These are phyloP conservation scores for Phrynocephalus guinanensis DNA, from an alignment of 2,797 vertebrate species.

Conservation along the genomic window DNA sequence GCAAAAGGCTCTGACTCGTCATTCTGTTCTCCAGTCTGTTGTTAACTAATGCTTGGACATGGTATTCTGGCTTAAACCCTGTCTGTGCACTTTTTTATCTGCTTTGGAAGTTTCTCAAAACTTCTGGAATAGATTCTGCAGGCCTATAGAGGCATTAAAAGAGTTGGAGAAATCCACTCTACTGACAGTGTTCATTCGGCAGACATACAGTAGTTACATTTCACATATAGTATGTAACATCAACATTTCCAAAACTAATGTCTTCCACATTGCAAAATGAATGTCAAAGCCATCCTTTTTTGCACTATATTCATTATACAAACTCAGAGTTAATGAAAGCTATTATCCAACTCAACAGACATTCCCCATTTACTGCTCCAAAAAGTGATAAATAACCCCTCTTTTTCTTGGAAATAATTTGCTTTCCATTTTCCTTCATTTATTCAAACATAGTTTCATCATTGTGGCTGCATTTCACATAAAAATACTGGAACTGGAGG, in stretches of 20 bases:
- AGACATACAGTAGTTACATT: neutral
- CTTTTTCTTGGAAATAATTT: conserved; percentile 26
- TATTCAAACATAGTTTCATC: conserved; percentile 15
- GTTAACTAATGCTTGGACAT: neutral
- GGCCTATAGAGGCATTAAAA: neutral
- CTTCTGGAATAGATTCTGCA: neutral
- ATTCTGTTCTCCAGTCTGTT: neutral
- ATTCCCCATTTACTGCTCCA: neutral
- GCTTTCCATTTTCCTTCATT: neutral
- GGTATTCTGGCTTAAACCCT: no score
- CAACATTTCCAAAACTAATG: neutral
- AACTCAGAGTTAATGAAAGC: conserved; percentile 27
- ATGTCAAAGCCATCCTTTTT: neutral
- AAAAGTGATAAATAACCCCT: neutral
- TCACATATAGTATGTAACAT: neutral
- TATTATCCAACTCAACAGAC: conserved; percentile 7
- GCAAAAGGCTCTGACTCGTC: no score
- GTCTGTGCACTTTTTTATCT: neutral
- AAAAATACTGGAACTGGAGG: neutral
- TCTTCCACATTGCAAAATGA: conserved; percentile 3
- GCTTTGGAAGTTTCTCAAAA: neutral
- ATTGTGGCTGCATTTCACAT: neutral
- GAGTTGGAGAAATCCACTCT: neutral
- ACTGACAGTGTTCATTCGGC: neutral
- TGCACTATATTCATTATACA: neutral